Conservation (phyloP, 2,113 vertebrate species). For the Raja brachyura region DNA sequence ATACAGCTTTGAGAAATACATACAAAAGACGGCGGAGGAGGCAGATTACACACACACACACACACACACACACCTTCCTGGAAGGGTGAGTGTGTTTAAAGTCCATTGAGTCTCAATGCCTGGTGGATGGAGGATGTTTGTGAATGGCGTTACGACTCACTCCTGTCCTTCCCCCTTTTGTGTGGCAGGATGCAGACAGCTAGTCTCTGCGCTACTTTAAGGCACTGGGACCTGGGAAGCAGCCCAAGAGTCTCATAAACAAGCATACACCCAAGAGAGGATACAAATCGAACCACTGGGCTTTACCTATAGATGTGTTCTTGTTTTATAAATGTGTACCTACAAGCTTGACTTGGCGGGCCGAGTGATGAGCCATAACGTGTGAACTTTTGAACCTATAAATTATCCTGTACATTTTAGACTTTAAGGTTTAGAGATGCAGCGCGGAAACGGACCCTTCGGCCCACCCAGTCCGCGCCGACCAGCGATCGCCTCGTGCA, state of each 20-base stretch:
- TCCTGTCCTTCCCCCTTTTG: neutral
- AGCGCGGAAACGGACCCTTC: too few species aligned
- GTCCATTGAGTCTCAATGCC: neutral
- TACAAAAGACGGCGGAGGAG: neutral
- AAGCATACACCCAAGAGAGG: neutral
- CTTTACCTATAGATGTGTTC: neutral
- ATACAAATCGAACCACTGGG: neutral
- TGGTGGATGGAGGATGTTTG: constrained; percentile 22
- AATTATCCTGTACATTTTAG: too few species aligned
- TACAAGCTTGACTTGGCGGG: neutral
- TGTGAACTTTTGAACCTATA: too few species aligned
- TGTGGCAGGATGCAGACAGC: constrained; percentile 32
- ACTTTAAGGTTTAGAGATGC: too few species aligned
- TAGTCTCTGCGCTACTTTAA: constrained; percentile 1
- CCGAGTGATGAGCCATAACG: too few species aligned
- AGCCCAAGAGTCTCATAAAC: neutral
- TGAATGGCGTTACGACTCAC: neutral
- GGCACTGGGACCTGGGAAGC: neutral
- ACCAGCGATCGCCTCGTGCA: too few species aligned
- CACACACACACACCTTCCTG: neutral
- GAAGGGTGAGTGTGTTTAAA: neutral
- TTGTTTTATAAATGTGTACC: neutral
- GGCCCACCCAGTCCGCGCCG: too few species aligned
- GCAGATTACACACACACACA: neutral
- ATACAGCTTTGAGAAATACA: neutral